Base-by-base conservation (phyloP, 2,113 vertebrate species). In the Pandion haliaetus region DNA sequence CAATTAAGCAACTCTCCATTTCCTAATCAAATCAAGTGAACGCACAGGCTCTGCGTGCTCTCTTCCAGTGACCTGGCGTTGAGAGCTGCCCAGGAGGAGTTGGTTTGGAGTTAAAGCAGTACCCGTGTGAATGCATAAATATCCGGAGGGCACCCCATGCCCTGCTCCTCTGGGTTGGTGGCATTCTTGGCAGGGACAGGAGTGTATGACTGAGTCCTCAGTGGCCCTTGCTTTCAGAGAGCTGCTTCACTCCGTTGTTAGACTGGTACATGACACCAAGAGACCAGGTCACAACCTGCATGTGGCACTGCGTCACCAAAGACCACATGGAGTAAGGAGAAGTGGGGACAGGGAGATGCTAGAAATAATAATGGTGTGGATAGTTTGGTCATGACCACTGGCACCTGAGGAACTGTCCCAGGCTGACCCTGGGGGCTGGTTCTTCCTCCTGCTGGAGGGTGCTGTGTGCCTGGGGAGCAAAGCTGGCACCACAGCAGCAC, bases 11-110 rank as follows among this genome's bases (percentile, higher is more conserved):
- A 49, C 76, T 97, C 79, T 94, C 58, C 69, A 49, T 95, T 98
- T 97, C 97, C 96, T 97, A 96, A 97, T 97, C 95, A 97, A 95
- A 97, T 98, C 95, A 97, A 96, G 92, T 92, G 94, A 96, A 88
- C 20, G 8, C 93, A 93, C 92, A 93, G 72, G 69, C 88, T 88
- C 69, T 89, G 65, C 88, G 45, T 6, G 8, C 83, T 94, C 25
- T 73, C 58, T 87, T 92, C 88, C 76, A 97, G 76, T 93, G 82
- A 86, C 95, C 82, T 97, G 94, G 92, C 63, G 0, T 87, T 90
- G 88, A 94, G 86, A 94, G 84, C 88, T 90, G 90, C 86, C 76
- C 40, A 44, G 44, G 83, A 96, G 90, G 79, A 94, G 63, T 62
- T 83, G 94, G 52, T 84, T 78, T 88, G 71, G 86, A 54, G n/a